phyloP scores from a whole-genome alignment of 2,113 vertebrate genomes.

The Neodontobutis hainanensis region DNA sequence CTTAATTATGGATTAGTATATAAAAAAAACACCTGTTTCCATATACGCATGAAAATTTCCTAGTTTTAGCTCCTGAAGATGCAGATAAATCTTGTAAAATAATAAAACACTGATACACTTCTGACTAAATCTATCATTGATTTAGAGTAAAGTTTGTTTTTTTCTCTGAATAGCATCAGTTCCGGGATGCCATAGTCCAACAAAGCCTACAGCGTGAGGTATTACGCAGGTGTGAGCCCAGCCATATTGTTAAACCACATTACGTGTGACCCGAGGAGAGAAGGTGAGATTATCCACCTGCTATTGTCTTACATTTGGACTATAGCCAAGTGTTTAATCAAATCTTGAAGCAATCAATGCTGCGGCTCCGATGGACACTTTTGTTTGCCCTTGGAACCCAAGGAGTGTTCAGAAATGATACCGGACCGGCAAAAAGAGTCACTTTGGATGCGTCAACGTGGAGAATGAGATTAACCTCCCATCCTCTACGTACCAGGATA shows the following conservation, averaged over 20 bases:
- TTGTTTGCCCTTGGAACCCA: slow-evolving; percentile 68
- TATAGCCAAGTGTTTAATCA: slow-evolving; percentile 74
- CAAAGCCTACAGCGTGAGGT: slow-evolving; percentile 30
- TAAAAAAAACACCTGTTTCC: too few relatives aligned
- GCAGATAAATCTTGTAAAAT: too few relatives aligned
- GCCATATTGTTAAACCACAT: slow-evolving; percentile 60
- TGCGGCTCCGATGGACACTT: slow-evolving; percentile 54
- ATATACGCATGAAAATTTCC: too few relatives aligned
- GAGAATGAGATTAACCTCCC: slow-evolving; percentile 77
- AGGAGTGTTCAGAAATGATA: slow-evolving; percentile 66
- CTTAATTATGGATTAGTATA: too few relatives aligned
- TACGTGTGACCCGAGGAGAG: slow-evolving; percentile 65
- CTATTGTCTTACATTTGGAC: slow-evolving; percentile 76
- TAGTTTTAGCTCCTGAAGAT: too few relatives aligned
- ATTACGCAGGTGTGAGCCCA: slow-evolving; percentile 38
- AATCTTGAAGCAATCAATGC: slow-evolving; percentile 75
- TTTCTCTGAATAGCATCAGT: neutral
- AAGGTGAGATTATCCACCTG: slow-evolving; percentile 71
- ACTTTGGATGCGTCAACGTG: slow-evolving; percentile 67
- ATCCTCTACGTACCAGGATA: slow-evolving; percentile 63
- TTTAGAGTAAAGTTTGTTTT: neutral
- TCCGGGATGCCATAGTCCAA: neutral
- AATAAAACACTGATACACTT: too few relatives aligned
- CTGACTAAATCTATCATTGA: too few relatives aligned
- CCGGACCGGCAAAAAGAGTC: slow-evolving; percentile 60